A percentile compares a stretch with the other conserved stretches of the same genome.
Evolutionary conservation across 2,113 vertebrate genomes (phyloP).

Genomic region (Ivindomyrus marchei): DNA sequence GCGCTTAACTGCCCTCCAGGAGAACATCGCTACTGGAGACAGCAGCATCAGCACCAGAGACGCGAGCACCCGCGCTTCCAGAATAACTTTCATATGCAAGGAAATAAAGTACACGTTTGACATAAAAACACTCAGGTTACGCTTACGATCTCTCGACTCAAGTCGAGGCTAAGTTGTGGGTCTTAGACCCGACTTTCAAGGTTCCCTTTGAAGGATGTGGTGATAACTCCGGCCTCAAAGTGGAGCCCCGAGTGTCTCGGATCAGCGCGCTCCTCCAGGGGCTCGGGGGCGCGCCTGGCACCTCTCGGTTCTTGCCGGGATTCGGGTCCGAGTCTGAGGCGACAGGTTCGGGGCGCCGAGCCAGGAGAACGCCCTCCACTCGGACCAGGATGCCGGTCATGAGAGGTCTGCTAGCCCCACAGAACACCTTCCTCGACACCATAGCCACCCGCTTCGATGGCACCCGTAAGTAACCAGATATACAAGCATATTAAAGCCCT

Average conservation of each 20-base stretch:
- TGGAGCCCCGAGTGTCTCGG: conserved; percentile 54
- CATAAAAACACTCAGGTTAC: not conserved
- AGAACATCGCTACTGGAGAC: not conserved
- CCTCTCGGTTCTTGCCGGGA: conserved; percentile 51
- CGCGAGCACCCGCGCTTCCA: not conserved
- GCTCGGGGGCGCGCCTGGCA: conserved; percentile 50
- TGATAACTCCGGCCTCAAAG: conserved; percentile 36
- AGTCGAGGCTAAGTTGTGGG: not conserved
- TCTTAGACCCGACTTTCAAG: not conserved
- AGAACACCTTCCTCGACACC: conserved; percentile 60
- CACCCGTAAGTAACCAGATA: conserved; percentile 49
- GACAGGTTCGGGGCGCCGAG: conserved; percentile 50
- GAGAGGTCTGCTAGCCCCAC: conserved; percentile 54
- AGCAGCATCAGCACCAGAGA: conserved; percentile 12
- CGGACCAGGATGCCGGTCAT: conserved; percentile 56
- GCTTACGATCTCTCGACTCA: not conserved
- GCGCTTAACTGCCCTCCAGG: not conserved
- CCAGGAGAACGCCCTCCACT: conserved; percentile 52
- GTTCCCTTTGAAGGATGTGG: conserved; percentile 21
- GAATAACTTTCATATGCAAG: not conserved
- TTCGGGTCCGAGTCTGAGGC: conserved; percentile 47
- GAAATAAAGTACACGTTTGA: not conserved
- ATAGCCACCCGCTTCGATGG: conserved; percentile 61
- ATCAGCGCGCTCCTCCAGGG: conserved; percentile 58
- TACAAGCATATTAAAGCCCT: not conserved